Conservation (phyloP, 2,113 vertebrate genomes). For the Microcebus murinus region DNA sequence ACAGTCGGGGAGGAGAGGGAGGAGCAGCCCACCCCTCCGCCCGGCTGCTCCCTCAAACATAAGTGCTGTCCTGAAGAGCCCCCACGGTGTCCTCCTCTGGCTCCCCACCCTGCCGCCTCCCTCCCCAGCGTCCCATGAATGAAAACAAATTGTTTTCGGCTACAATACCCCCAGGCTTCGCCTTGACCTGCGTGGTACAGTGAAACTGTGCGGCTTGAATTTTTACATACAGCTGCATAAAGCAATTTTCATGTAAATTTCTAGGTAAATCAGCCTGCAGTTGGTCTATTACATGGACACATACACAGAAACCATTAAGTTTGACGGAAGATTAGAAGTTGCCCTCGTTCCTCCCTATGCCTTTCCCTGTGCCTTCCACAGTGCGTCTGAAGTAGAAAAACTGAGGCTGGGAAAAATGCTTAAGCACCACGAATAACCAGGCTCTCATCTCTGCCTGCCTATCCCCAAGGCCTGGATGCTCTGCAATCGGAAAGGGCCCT, state of each 20-base stretch:
- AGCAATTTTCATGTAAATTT: slow-evolving; percentile 88
- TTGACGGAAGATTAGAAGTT: slow-evolving; percentile 82
- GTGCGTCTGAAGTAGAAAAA: not conserved
- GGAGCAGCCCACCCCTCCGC: rapidly evolving
- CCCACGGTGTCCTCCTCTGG: not conserved
- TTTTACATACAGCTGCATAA: slow-evolving; percentile 89
- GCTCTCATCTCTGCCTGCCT: rapidly evolving
- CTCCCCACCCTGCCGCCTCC: not conserved
- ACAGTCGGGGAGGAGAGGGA: rapidly evolving
- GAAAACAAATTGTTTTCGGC: slow-evolving; percentile 81
- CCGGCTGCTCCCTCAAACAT: not conserved
- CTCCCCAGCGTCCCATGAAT: slow-evolving; percentile 29
- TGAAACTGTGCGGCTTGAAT: slow-evolving; percentile 83
- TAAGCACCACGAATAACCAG: rapidly evolving
- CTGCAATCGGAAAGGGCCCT: not conserved
- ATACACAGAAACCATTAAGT: slow-evolving; percentile 83
- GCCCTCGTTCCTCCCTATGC: slow-evolving; percentile 60
- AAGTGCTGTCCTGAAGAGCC: not conserved
- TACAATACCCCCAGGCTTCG: slow-evolving; percentile 80
- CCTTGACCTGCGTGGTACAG: slow-evolving; percentile 82
- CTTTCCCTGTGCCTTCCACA: not conserved
- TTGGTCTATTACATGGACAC: slow-evolving; percentile 83
- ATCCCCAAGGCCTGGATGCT: not conserved
- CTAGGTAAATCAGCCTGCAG: slow-evolving; percentile 84
- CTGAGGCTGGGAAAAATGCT: rapidly evolving